Evolutionary conservation across 2,113 vertebrate species (phyloP), one percentile per base, ranked within the genome.

Genomic region (Pelobates fuscus): DNA sequence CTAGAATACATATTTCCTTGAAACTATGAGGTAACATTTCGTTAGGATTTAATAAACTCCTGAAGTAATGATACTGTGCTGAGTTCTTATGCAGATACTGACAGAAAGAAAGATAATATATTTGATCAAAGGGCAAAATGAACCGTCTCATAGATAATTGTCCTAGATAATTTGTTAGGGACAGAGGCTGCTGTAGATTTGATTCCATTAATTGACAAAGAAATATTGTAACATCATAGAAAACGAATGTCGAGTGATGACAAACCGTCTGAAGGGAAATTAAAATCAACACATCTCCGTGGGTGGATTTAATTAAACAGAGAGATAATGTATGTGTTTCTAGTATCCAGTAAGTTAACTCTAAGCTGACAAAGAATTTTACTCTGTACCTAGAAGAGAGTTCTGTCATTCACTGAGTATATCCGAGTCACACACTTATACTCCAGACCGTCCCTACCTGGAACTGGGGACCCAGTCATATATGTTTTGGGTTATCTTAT

Each of bases 261-360:
- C 63, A 75, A 67, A 68, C 73, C 26, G 73, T 77, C 73, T 68
- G 46, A 77, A 57, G 73, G 73, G 73, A 77, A 77, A 77, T 77
- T 77, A 77, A 77, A 77, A 77, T 77, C 73, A 67, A 77, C 73
- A 77, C 64, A 67, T 68, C 73, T 60, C 65, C 59, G 65, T 77
- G 57, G 73, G 65, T 68, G 65, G 64, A 77, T 77, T 77, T 77
- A 77, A 77, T 77, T 61, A 77, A 77, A 77, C 64, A 32, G 54
- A 67, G 55, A 67, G 72, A 21, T 30, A 59, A 58, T 25, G 26
- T 23, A n/a, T 32, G 55, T 25, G 20, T 63, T 67, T 25, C 11
- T 49, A 61, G 46, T 76, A 76, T 60, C 57, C 72, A 49, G 32
- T 12, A 29, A 1, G 37, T 71, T 71, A 71, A 71, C 69, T 15